These are phyloP conservation scores for Boloria euphrosyne DNA, from an alignment of 2,888 invertebrate species.

Conservation along the genomic window DNA sequence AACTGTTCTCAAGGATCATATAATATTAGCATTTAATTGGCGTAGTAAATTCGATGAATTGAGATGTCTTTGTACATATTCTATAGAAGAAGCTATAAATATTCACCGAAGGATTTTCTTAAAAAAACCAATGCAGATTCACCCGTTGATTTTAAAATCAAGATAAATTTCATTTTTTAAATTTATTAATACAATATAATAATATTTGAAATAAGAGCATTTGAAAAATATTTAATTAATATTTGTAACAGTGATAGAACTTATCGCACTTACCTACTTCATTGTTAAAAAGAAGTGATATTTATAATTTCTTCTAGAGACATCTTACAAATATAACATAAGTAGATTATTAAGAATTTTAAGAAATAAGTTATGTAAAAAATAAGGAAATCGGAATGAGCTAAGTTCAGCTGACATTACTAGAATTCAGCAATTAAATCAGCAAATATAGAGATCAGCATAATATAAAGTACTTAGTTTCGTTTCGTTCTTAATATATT, in stretches of 20 bases:
- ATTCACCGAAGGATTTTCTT: neutral
- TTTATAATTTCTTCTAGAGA: conserved; percentile 25
- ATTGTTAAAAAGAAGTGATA: neutral
- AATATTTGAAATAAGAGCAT: neutral
- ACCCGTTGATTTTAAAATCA: no score
- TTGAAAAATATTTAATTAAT: neutral
- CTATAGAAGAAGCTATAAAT: conserved; percentile 18
- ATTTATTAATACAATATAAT: no score
- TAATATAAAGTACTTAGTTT: no score
- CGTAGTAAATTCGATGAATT: neutral
- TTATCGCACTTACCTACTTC: neutral
- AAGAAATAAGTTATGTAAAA: neutral
- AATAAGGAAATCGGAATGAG: neutral
- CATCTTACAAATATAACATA: conserved; percentile 7
- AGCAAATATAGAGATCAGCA: no score
- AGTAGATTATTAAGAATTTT: neutral
- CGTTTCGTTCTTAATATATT: no score
- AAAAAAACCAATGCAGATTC: no score
- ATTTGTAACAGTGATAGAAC: neutral
- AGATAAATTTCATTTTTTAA: no score
- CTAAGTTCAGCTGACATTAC: neutral
- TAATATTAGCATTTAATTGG: no score
- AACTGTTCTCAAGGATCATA: no score
- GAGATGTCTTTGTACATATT: conserved; percentile 22
- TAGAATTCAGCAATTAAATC: no score